Evolutionary conservation across 2,113 vertebrate genomes (phyloP).

Genomic region (Odontophorus gujanensis): DNA sequence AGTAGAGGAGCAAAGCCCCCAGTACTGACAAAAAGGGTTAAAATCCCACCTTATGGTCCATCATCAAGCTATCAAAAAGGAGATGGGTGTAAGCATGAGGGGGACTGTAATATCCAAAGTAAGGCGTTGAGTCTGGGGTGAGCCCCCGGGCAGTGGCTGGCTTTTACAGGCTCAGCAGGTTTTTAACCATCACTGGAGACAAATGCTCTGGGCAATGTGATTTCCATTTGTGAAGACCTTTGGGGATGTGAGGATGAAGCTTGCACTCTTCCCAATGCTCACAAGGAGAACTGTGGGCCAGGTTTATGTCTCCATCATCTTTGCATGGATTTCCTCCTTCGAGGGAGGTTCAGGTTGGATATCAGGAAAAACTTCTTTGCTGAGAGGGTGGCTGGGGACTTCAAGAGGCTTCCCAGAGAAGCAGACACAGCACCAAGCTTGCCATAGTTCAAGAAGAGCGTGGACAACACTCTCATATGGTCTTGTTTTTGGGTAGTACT

Average conservation of each 20-base stretch:
- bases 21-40: background rate
- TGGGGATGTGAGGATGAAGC: background rate
- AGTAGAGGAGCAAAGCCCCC: background rate
- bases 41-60: background rate
- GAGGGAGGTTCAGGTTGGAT: no score
- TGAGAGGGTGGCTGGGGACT: no score
- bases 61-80: background rate
- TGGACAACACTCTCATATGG: no score
- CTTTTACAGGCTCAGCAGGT: background rate
- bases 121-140: background rate
- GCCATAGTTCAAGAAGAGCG: no score
- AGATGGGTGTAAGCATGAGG: background rate
- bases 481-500: no score
- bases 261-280: background rate
- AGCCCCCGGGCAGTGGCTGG: background rate
- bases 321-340: background rate
- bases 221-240: background rate
- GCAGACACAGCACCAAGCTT: no score
- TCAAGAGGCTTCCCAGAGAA: no score
- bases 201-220: background rate
- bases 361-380: no score
- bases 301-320: background rate
- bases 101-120: background rate
- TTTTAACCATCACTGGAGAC: background rate
- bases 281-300: background rate